A percentile compares a stretch with the other conserved stretches of the same genome.
Conservation (phyloP, 2,797 vertebrate genomes). For the Karalla daura region DNA sequence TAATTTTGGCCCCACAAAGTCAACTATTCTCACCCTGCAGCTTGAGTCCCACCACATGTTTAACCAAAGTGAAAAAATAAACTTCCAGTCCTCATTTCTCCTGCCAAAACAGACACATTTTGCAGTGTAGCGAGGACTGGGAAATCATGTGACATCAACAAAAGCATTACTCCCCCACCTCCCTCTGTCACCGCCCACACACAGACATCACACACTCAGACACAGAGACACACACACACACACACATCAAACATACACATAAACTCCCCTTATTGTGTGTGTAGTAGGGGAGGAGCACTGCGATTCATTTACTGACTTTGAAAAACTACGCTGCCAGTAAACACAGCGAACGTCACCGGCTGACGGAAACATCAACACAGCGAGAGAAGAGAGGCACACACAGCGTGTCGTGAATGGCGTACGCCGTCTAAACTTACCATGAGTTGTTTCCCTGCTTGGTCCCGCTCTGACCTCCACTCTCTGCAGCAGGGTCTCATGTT, state of each 20-base stretch:
- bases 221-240: slow-evolving; percentile 46
- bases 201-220: slow-evolving; percentile 51
- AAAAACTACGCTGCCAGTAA: slow-evolving; percentile 71
- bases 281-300: slow-evolving; percentile 63
- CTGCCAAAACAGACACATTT: slow-evolving; percentile 48
- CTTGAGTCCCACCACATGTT: slow-evolving; percentile 35
- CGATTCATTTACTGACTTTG: slow-evolving; percentile 72
- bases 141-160: slow-evolving; percentile 82
- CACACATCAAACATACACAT: slow-evolving; percentile 66
- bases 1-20: slow-evolving; percentile 5
- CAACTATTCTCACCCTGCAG: slow-evolving; percentile 7
- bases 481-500: slow-evolving; percentile 75
- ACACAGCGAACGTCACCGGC: slow-evolving; percentile 67
- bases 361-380: slow-evolving; percentile 67
- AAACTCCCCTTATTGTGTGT: slow-evolving; percentile 51
- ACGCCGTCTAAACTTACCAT: slow-evolving; percentile 69
- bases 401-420: too few relatives aligned
- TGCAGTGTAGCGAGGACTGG: slow-evolving; percentile 64
- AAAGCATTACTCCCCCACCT: slow-evolving; percentile 57
- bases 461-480: slow-evolving; percentile 66
- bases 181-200: slow-evolving; percentile 54
- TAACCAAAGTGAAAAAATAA: slow-evolving; percentile 5
- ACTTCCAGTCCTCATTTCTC: slow-evolving; percentile 8
- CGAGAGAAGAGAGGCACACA: slow-evolving; percentile 18
- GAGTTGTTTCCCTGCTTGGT: slow-evolving; percentile 74